Percentiles rank a stretch among this genome's conserved stretches.
Conservation (phyloP, 1,140 invertebrate species). For the Megathymus violae region DNA sequence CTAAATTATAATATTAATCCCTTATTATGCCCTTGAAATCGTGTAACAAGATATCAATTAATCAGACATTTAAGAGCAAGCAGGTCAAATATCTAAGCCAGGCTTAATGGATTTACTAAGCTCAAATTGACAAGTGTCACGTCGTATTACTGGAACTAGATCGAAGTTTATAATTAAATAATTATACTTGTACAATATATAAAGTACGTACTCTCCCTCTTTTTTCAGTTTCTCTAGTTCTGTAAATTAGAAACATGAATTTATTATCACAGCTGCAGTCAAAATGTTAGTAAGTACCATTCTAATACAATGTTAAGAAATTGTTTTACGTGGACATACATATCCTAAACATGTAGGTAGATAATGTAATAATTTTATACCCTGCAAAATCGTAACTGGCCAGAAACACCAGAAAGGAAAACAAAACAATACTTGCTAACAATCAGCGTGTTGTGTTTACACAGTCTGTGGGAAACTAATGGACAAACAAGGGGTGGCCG, state of each 20-base stretch:
- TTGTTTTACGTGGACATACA: too few relatives aligned
- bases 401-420: slow-evolving; percentile 1
- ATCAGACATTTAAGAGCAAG: slow-evolving; percentile 28
- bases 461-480: slow-evolving; percentile 36
- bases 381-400: not conserved
- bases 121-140: slow-evolving; percentile 7
- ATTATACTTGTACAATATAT: too few relatives aligned
- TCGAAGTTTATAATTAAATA: not conserved
- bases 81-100: slow-evolving; percentile 17
- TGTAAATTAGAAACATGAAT: too few relatives aligned
- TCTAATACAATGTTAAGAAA: too few relatives aligned
- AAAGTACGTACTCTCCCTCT: too few relatives aligned
- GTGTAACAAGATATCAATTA: slow-evolving; percentile 23
- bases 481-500: slow-evolving; percentile 36
- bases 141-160: not conserved
- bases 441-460: slow-evolving; percentile 26
- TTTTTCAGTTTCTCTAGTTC: too few relatives aligned
- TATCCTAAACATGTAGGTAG: too few relatives aligned
- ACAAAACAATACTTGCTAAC: slow-evolving; percentile 32
- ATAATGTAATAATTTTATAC: too few relatives aligned
- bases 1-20: not conserved
- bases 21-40: slow-evolving; percentile 7
- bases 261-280: too few relatives aligned
- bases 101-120: slow-evolving; percentile 12
- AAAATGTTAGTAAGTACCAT: too few relatives aligned